Percentiles rank a stretch among this genome's conserved stretches.
Evolutionary conservation across 1,140 invertebrate species (phyloP).

Genomic region (Drosophila pseudoobscura): DNA sequence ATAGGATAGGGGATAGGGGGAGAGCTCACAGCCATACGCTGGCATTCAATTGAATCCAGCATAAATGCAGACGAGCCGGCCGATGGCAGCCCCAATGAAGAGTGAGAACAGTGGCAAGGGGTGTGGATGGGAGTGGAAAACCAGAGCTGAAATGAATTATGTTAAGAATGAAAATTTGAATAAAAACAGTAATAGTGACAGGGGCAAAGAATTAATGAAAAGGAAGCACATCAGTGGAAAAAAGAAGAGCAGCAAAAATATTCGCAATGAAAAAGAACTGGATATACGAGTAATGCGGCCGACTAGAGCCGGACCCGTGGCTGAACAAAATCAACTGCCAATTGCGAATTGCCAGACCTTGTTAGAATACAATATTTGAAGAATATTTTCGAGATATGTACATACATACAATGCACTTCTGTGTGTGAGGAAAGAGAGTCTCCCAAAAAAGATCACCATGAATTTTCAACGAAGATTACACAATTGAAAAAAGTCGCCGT

Average conservation of each 20-base stretch:
- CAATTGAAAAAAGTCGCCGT: too few relatives aligned
- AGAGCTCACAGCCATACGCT: slow-evolving; percentile 2
- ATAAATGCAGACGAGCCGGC: slow-evolving; percentile 26
- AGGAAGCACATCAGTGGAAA: too few relatives aligned
- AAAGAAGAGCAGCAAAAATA: too few relatives aligned
- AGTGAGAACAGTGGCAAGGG: too few relatives aligned
- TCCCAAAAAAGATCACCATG: too few relatives aligned
- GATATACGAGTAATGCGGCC: slow-evolving; percentile 8
- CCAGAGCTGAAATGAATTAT: slow-evolving; percentile 52
- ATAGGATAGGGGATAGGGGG: too few relatives aligned
- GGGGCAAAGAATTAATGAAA: neutral
- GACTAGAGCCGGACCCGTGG: neutral
- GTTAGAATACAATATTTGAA: slow-evolving; percentile 47
- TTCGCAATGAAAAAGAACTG: neutral
- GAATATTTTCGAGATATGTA: slow-evolving; percentile 5
- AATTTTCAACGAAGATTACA: too few relatives aligned
- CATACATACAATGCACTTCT: too few relatives aligned
- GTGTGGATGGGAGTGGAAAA: slow-evolving; percentile 6
- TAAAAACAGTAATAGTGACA: slow-evolving; percentile 34
- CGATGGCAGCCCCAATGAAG: too few relatives aligned
- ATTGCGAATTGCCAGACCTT: slow-evolving; percentile 45
- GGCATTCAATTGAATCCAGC: slow-evolving; percentile 28
- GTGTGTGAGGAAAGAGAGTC: too few relatives aligned
- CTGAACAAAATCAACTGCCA: slow-evolving; percentile 48
- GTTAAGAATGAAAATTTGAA: slow-evolving; percentile 52